Conservation (phyloP, 2,113 vertebrate genomes). For the Oncorhynchus masou region DNA sequence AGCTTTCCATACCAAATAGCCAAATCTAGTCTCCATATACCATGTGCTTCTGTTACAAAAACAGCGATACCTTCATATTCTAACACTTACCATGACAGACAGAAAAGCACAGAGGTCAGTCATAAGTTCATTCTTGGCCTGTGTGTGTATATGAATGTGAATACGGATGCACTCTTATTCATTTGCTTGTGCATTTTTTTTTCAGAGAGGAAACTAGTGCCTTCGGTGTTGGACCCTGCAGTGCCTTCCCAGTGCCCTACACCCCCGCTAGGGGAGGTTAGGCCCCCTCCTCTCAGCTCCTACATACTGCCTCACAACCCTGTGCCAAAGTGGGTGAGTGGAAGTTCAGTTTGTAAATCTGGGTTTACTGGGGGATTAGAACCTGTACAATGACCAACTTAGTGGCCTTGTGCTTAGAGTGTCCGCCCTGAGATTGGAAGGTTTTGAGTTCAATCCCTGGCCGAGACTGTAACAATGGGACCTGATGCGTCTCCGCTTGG, state of each 20-base stretch:
- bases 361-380: too few relatives aligned
- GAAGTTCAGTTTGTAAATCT: background rate
- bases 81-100: too few relatives aligned
- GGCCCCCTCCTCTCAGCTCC: slow-evolving; percentile 72
- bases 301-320: slow-evolving; percentile 72
- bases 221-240: slow-evolving; percentile 81
- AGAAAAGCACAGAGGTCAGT: background rate
- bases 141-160: background rate
- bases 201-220: slow-evolving; percentile 92
- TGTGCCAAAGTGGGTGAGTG: slow-evolving; percentile 85
- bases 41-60: too few relatives aligned
- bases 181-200: background rate
- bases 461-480: too few relatives aligned
- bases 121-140: background rate
- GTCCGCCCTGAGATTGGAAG: too few relatives aligned
- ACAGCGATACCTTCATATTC: too few relatives aligned
- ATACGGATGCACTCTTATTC: background rate
- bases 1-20: too few relatives aligned
- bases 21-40: too few relatives aligned
- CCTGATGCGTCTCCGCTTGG: too few relatives aligned
- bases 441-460: too few relatives aligned
- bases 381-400: too few relatives aligned
- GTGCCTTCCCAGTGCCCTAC: slow-evolving; percentile 82
- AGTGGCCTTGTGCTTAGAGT: too few relatives aligned
- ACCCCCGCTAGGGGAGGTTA: slow-evolving; percentile 65